Evolutionary conservation across 2,888 invertebrate genomes (phyloP), one percentile per base, ranked within the genome.

Genomic region (Hofmannophila pseudospretella): DNA sequence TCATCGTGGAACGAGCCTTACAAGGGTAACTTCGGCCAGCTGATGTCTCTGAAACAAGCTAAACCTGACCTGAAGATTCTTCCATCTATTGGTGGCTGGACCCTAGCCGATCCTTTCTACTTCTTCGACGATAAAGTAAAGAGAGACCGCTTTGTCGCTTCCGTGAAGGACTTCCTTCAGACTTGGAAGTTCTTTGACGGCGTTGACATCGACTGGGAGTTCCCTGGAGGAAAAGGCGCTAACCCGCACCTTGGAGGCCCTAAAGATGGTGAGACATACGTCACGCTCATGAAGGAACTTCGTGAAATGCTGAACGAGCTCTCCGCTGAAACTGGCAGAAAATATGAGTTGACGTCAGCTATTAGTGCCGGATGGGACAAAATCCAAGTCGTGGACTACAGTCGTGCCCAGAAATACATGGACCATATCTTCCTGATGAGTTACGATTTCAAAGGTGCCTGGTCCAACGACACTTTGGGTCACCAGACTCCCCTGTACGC

Each of bases 151-250:
- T 86, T 86, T 45, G 79, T 86, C 0, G 76, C 58, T 33, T 86
- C 86, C 4, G 85, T 85, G 0, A 84, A 77, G 45, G 86, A 86
- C 28, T 86, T 86, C 60, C 67, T 86, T 0, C 65, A 73, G 41
- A 86, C 86, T 1, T 86, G 86, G 86, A 86, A 86, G 44, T 86
- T 86, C 73, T 86, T 85, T 34, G 86, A 86, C 30, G 86, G 86
- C 13, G 84, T 86, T 2, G 86, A 86, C 28, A 86, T 86, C 37
- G 86, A 86, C 45, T 86, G 86, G 86, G 86, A 86, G 44, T 86
- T 86, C 74, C 86, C 86, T 54, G 86, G 86, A 30, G 86, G 86
- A 41, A 85, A 86, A 39, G 86, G 86, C 9, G 86, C 86, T 3
- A 86, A 85, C 49, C 85, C 85, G 20, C 58, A 76, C 32, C 69